Evolutionary conservation across 2,888 invertebrate species (phyloP), one percentile per base, ranked within the genome.

Genomic region (Amphipoea lucens): DNA sequence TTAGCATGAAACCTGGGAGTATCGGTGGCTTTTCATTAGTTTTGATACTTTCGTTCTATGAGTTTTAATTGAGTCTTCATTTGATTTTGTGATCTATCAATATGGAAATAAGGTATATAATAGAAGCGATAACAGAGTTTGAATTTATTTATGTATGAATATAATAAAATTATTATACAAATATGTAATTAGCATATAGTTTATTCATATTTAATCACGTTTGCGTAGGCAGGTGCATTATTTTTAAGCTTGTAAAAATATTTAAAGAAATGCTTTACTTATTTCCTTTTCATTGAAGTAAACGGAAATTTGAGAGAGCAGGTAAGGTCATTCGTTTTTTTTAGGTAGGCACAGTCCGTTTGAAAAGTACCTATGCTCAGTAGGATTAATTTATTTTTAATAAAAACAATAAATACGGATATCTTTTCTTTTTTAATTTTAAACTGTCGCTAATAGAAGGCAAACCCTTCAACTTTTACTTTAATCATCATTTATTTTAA

Each of bases 181-280:
- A 17, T 51, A 14, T 51, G 57, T 57, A 57, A 57, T 57, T n/a
- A 57, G n/a, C n/a, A 57, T 11, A n/a, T 4, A 23, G 42, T 60
- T 66, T 45, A 77, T 74, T 71, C 40, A 70, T 71, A 74, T 84
- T 84, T 48, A 77, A 79, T 60, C 2, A 45, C 60, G 66, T 62
- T 54, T 74, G 12, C 17, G 7, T 51, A 36, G 48, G 7, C 36
- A n/a, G 9, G 65, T 72, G 68, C 42, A 42, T 66, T 42, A n/a
- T 57, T 68, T 54, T 63, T 23, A 0, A 14, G 7, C 3, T 63
- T 40, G 4, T 12, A 6, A 0, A 63, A 74, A 63, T 65, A 51
- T 66, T 51, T 2, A 73, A 36, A 20, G 0, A 23, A 36, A 72
- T 51, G 7, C 2, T 11, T 45, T 20, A n/a, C 29, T 36, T 36